Percentiles rank a stretch among this genome's conserved stretches.
These are phyloP conservation scores for Amphibalanus amphitrite DNA, from an alignment of 1,140 invertebrate genomes.

Conservation along the genomic window DNA sequence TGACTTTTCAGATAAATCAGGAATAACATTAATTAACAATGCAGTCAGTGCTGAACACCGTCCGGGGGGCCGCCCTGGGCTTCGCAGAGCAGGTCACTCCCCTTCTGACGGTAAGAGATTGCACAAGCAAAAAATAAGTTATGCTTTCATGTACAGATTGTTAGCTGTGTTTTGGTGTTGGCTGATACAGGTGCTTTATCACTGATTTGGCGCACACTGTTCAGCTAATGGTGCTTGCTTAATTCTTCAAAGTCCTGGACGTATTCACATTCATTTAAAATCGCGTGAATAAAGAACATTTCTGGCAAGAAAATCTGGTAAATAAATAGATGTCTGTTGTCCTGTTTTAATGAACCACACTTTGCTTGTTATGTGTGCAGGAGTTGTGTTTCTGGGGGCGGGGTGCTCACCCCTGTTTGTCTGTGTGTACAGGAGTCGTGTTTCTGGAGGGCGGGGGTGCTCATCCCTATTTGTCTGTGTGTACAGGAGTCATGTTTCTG, in stretches of 20 bases:
- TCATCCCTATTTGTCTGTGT: too few relatives aligned
- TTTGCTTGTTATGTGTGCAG: not conserved
- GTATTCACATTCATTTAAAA: not conserved
- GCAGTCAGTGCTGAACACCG: slow-evolving; percentile 87
- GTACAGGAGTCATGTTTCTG: too few relatives aligned
- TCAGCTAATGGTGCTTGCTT: too few relatives aligned
- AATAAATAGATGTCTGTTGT: not conserved
- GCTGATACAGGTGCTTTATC: too few relatives aligned
- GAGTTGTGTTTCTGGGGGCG: slow-evolving; percentile 7
- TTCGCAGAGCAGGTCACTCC: slow-evolving; percentile 94
- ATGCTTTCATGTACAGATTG: too few relatives aligned
- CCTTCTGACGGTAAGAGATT: slow-evolving; percentile 68
- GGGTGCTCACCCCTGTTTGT: too few relatives aligned
- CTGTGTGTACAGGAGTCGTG: slow-evolving; percentile 5
- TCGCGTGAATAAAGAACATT: not conserved
- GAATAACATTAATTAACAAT: too few relatives aligned
- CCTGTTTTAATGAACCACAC: slow-evolving; percentile 4
- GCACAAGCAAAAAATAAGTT: too few relatives aligned
- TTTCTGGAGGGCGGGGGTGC: slow-evolving; percentile 9
- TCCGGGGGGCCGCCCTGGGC: slow-evolving; percentile 84
- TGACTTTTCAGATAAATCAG: too few relatives aligned
- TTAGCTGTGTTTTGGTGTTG: too few relatives aligned
- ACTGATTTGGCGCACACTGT: too few relatives aligned
- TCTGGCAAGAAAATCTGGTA: not conserved
- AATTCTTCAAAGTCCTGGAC: too few relatives aligned